Percentiles rank a stretch among this genome's conserved stretches.
These are phyloP conservation scores for Andrena flavipes DNA, from an alignment of 2,888 invertebrate species.

Conservation along the genomic window DNA sequence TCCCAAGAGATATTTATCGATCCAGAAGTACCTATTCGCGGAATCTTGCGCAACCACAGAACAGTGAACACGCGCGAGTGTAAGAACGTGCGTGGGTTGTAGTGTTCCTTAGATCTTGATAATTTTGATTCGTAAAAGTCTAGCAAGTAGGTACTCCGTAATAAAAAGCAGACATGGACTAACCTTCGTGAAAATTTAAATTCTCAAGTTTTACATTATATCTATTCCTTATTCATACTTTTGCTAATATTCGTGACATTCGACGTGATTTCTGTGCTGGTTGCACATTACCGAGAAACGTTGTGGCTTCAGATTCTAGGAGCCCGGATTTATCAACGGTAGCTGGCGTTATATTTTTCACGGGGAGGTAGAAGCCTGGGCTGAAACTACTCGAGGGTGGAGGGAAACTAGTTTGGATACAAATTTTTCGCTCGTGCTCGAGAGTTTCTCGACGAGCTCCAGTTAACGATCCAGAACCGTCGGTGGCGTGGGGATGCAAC, in stretches of 20 bases:
- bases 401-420: slow-evolving; percentile 62
- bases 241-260: neutral
- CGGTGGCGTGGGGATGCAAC: slow-evolving; percentile 35
- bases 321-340: slow-evolving; percentile 39
- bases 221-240: neutral
- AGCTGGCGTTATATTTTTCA: slow-evolving; percentile 40
- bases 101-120: no score
- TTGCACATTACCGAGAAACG: slow-evolving; percentile 37
- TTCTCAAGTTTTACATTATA: neutral
- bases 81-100: no score
- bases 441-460: slow-evolving; percentile 65
- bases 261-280: neutral
- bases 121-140: no score
- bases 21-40: neutral
- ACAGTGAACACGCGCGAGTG: no score
- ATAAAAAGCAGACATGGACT: neutral
- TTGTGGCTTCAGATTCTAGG: slow-evolving; percentile 16
- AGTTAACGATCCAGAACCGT: slow-evolving; percentile 70
- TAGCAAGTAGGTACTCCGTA: neutral
- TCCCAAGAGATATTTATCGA: neutral
- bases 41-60: no score
- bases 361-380: neutral
- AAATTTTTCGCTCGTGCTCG: slow-evolving; percentile 63
- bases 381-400: slow-evolving; percentile 30
- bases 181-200: neutral